These are phyloP conservation scores for Cephus sareptanus DNA, from an alignment of 2,888 invertebrate genomes.

Conservation along the genomic window DNA sequence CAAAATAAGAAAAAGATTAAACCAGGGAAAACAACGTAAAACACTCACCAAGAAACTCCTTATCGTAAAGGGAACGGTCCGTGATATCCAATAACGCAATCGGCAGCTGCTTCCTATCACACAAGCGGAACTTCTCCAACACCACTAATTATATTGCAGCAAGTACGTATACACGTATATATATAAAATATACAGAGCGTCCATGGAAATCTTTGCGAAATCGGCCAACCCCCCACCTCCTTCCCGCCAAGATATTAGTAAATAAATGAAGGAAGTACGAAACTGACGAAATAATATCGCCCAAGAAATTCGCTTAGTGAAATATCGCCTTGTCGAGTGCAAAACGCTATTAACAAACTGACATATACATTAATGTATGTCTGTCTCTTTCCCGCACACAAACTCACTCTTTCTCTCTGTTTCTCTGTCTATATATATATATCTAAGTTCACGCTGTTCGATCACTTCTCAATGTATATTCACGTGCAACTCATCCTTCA, in stretches of 20 bases:
- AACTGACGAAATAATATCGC: neutral
- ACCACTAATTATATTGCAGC: conserved; percentile 1
- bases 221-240: neutral
- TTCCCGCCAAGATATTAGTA: neutral
- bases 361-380: neutral
- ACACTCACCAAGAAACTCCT: neutral
- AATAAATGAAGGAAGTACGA: neutral
- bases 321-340: neutral
- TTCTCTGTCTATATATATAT: neutral
- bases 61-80: conserved; percentile 15
- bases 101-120: neutral
- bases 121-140: neutral
- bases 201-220: neutral
- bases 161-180: neutral
- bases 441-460: neutral
- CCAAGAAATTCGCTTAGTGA: neutral
- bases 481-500: neutral
- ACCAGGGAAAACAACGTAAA: neutral
- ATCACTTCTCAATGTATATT: neutral
- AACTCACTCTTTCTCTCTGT: neutral
- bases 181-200: neutral
- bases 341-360: neutral
- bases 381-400: neutral
- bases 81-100: conserved; percentile 22
- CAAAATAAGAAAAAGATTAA: neutral